phyloP scores from a whole-genome alignment of 2,113 vertebrate species.

The Hipposideros armiger region DNA sequence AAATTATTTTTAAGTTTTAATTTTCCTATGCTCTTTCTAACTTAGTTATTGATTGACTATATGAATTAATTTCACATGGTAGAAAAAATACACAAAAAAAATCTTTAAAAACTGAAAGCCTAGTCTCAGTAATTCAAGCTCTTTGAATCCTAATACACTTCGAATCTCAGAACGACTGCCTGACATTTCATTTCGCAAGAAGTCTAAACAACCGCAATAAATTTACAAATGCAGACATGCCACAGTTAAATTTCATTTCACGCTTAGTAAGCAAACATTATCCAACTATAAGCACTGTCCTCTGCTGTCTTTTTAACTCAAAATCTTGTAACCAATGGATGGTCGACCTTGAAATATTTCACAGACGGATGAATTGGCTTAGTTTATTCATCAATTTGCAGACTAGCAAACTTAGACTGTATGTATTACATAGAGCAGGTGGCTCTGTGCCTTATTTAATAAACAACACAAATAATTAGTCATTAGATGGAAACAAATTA shows the following conservation, averaged over 20 bases:
- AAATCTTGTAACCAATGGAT: conserved; percentile 86
- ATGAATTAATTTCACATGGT: conserved; percentile 10
- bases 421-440: conserved; percentile 56
- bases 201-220: conserved; percentile 88
- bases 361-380: conserved; percentile 86
- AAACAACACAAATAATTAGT: conserved; percentile 63
- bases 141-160: conserved; percentile 65
- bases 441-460: conserved; percentile 60
- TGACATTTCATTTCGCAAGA: conserved; percentile 85
- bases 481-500: conserved; percentile 40
- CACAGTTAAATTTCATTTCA: conserved; percentile 91
- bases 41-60: conserved; percentile 10
- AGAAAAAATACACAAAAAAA: not conserved
- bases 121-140: conserved; percentile 54
- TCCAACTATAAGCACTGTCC: conserved; percentile 86
- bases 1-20: conserved; percentile 46
- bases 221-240: conserved; percentile 88
- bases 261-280: conserved; percentile 89
- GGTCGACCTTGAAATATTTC: conserved; percentile 87
- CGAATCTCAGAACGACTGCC: conserved; percentile 69
- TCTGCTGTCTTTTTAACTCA: conserved; percentile 87
- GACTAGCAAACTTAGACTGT: conserved; percentile 71
- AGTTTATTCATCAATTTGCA: conserved; percentile 81
- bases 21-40: not conserved
- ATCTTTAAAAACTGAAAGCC: conserved; percentile 2